Evolutionary conservation across 2,113 vertebrate species (phyloP).

Genomic region (Dasyprocta punctata): DNA sequence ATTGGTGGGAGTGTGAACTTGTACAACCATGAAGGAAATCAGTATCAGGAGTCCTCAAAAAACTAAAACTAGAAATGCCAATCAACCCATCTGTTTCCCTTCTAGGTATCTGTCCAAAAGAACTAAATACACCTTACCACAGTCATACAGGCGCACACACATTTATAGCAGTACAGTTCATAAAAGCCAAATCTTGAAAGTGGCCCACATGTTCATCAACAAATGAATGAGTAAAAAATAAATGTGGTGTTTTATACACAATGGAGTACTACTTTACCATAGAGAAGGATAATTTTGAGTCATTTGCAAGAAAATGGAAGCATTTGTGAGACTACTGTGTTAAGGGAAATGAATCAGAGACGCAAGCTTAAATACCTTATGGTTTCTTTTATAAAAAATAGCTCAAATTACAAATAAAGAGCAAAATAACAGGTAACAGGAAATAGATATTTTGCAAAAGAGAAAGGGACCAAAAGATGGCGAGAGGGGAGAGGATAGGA

Average conservation of each 20-base stretch:
- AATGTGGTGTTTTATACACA: neutral
- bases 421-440: neutral
- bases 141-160: too few species aligned
- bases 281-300: neutral
- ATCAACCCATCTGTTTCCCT: neutral
- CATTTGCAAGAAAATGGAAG: neutral
- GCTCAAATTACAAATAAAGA: neutral
- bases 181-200: neutral
- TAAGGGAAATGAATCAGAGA: neutral
- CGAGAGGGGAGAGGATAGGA: too few species aligned
- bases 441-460: neutral
- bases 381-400: neutral
- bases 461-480: neutral
- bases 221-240: neutral
- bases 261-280: neutral
- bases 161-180: neutral
- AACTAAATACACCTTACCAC: neutral
- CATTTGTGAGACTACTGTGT: neutral
- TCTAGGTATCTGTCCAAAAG: neutral
- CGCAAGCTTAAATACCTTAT: neutral
- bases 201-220: neutral
- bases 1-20: neutral
- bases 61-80: neutral
- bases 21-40: neutral
- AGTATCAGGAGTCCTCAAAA: neutral